Conservation (phyloP, 2,888 invertebrate genomes). For the Hypselothyrea guttata region DNA sequence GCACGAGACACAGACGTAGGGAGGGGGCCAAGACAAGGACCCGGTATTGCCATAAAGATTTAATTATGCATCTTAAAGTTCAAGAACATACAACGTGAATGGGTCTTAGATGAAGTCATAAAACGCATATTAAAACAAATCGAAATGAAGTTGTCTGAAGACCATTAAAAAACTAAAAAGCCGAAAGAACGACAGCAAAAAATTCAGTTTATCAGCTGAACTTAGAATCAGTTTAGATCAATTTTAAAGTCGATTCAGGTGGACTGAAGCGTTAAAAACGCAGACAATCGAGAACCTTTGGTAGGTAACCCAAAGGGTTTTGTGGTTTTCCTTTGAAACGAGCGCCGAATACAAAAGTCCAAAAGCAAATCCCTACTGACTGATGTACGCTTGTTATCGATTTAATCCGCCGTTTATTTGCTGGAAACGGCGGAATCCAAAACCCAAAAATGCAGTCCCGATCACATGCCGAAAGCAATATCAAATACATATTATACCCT, state of each 20-base stretch:
- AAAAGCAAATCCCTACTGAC: constrained; percentile 22
- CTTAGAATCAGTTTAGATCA: constrained; percentile 22
- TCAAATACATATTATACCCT: constrained; percentile 13
- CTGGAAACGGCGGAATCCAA: too few species aligned
- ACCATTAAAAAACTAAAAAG: constrained; percentile 25
- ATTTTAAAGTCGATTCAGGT: constrained; percentile 3
- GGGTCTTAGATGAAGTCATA: constrained; percentile 68
- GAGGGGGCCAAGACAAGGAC: neutral
- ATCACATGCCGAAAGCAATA: constrained; percentile 33
- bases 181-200: too few species aligned
- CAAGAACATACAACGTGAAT: constrained; percentile 22
- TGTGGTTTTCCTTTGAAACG: constrained; percentile 26
- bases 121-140: constrained; percentile 26
- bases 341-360: constrained; percentile 29
- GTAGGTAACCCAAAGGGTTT: neutral
- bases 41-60: constrained; percentile 63
- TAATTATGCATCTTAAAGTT: constrained; percentile 59
- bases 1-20: neutral
- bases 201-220: neutral
- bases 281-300: neutral
- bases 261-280: constrained; percentile 13
- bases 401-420: constrained; percentile 77
- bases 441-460: constrained; percentile 57
- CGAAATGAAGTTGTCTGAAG: constrained; percentile 64
- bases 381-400: constrained; percentile 70